Evolutionary conservation across 2,888 invertebrate genomes (phyloP), one percentile per base, ranked within the genome.

Genomic region (Sminthurinus aureus): DNA sequence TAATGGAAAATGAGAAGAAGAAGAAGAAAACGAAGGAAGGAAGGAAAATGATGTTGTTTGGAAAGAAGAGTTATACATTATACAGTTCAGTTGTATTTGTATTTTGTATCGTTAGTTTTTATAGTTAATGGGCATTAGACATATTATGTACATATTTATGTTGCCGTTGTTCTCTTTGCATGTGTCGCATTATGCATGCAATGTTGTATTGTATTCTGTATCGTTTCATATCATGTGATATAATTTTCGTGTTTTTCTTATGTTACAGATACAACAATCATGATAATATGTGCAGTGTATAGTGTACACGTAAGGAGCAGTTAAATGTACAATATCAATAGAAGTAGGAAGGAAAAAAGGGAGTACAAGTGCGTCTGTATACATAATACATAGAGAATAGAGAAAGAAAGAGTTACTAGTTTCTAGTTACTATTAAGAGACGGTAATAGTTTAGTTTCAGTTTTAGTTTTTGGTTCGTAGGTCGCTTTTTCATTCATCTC

Each of bases 401-500:
- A 24, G 22, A 24, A 15, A 26, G 71, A 69, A 20, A 69, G 18
- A 20, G 67, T n/a, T 69, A 69, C 67, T 69, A 11, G 67, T n/a
- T 69, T 11, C 67, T 69, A 11, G 1, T 69, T 11, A 64, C 3
- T 18, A n/a, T 64, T 64, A 64, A 64, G 67, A n/a, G 20, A 20
- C 4, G 11, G 71, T 71, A 26, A 26, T 71, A 71, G 13, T 71
- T 38, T 38, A 38, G 38, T 38, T 71, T 38, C 6, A 38, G 38
- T 38, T 22, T 22, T 71, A 24, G 71, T 20, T 22, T 64, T n/a
- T 13, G 13, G 15, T n/a, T 64, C 64, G 13, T 64, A 24, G 26
- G 24, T 22, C 24, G 13, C 24, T 11, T 71, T 71, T 51, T 58
- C 73, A 69, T 80, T 81, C 73, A 52, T 81, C 73, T 58, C 80